Conservation (phyloP, 2,113 vertebrate genomes). For the Rhinichthys klamathensis region DNA sequence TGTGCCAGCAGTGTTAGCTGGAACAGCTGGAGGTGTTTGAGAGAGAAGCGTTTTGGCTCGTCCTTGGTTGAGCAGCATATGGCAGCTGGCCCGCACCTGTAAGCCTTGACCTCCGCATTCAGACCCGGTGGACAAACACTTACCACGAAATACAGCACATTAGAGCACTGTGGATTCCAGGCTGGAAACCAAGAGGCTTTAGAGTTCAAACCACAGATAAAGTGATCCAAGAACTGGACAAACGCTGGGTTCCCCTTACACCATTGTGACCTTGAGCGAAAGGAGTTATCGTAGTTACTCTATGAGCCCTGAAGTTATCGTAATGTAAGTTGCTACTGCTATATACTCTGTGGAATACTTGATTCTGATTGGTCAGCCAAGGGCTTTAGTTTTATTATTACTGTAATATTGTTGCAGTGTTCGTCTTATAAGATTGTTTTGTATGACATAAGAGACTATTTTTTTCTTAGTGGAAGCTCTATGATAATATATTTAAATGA, state of each 20-base stretch:
- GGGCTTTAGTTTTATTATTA: not conserved
- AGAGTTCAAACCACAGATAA: not conserved
- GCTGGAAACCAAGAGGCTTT: slow-evolving; percentile 10
- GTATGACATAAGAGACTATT: not conserved
- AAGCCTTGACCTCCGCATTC: slow-evolving; percentile 46
- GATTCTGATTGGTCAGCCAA: not conserved
- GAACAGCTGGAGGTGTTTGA: slow-evolving; percentile 64
- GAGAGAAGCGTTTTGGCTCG: slow-evolving; percentile 57
- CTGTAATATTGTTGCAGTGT: not conserved
- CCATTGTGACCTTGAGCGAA: slow-evolving; percentile 3
- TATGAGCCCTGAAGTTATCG: not conserved
- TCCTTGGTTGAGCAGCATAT: slow-evolving; percentile 51
- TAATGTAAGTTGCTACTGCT: not conserved
- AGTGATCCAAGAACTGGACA: slow-evolving; percentile 11
- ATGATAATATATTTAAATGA: not conserved
- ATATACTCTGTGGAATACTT: not conserved
- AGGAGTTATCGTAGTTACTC: not conserved
- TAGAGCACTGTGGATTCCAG: not conserved
- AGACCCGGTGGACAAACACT: slow-evolving; percentile 38
- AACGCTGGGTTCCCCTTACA: not conserved
- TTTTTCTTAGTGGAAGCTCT: not conserved
- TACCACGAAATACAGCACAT: slow-evolving; percentile 1
- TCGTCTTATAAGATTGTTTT: not conserved
- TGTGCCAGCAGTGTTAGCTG: slow-evolving; percentile 64
- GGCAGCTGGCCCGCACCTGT: slow-evolving; percentile 56